These are phyloP conservation scores for Campoplex nolae DNA, from an alignment of 2,888 invertebrate species.

Conservation along the genomic window DNA sequence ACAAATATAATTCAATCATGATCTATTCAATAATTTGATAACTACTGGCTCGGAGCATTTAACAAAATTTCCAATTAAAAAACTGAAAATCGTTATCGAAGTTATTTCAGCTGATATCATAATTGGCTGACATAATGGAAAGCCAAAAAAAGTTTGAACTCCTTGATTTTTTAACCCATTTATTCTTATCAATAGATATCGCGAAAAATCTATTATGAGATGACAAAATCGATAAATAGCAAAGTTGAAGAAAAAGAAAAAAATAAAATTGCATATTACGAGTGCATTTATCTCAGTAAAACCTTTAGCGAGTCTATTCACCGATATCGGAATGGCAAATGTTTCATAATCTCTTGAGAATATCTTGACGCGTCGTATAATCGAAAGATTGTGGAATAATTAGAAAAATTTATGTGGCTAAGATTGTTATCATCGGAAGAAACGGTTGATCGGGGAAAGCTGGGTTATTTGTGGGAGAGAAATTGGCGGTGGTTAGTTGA, in stretches of 20 bases:
- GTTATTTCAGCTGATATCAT: not conserved
- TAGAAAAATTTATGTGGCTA: slow-evolving; percentile 57
- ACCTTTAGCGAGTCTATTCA: slow-evolving; percentile 8
- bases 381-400: slow-evolving; percentile 61
- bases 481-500: slow-evolving; percentile 58
- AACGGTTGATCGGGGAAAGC: slow-evolving; percentile 63
- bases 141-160: not conserved
- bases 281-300: slow-evolving; percentile 8
- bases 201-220: not conserved
- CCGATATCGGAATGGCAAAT: slow-evolving; percentile 51
- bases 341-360: slow-evolving; percentile 55
- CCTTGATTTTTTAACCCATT: not conserved
- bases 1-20: not conserved
- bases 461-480: slow-evolving; percentile 62
- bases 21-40: not conserved
- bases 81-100: not conserved
- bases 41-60: not conserved
- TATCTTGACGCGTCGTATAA: slow-evolving; percentile 54
- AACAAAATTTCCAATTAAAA: not conserved
- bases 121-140: not conserved
- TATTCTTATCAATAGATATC: not conserved
- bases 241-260: not conserved
- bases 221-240: not conserved
- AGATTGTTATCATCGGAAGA: slow-evolving; percentile 61
- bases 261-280: not conserved